These are phyloP conservation scores for Fratercula arctica DNA, from an alignment of 2,797 vertebrate species.

Conservation along the genomic window DNA sequence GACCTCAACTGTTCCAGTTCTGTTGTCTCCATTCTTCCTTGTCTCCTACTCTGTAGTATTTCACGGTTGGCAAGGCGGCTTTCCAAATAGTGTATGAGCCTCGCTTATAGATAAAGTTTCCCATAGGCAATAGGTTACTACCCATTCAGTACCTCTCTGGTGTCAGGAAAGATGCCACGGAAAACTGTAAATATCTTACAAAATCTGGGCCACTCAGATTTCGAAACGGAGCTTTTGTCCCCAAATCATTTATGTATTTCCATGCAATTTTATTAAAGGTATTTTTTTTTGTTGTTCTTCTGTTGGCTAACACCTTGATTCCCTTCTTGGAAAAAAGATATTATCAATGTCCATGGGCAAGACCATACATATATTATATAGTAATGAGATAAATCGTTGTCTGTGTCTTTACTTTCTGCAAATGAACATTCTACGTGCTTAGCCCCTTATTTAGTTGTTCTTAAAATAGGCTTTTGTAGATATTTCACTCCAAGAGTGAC, in stretches of 20 bases:
- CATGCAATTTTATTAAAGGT: neutral
- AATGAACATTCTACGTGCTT: neutral
- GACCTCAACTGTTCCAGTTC: neutral
- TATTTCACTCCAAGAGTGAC: neutral
- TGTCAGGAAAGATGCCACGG: neutral
- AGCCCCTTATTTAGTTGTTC: neutral
- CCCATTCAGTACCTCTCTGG: neutral
- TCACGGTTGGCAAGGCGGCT: rapidly evolving
- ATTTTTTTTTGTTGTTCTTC: neutral
- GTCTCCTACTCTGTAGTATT: neutral
- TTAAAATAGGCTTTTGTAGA: neutral
- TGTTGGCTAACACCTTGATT: neutral
- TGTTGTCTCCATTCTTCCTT: neutral
- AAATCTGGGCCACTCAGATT: neutral
- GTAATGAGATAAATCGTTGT: neutral
- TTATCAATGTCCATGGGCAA: neutral
- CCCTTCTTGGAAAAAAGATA: neutral
- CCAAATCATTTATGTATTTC: neutral
- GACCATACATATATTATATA: neutral
- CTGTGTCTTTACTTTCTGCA: neutral
- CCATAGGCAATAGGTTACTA: neutral
- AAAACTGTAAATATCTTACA: neutral
- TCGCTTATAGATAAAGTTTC: neutral
- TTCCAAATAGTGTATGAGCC: neutral
- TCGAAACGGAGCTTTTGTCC: neutral